Conservation (phyloP, 2,113 vertebrate genomes). For the Raja brachyura region DNA sequence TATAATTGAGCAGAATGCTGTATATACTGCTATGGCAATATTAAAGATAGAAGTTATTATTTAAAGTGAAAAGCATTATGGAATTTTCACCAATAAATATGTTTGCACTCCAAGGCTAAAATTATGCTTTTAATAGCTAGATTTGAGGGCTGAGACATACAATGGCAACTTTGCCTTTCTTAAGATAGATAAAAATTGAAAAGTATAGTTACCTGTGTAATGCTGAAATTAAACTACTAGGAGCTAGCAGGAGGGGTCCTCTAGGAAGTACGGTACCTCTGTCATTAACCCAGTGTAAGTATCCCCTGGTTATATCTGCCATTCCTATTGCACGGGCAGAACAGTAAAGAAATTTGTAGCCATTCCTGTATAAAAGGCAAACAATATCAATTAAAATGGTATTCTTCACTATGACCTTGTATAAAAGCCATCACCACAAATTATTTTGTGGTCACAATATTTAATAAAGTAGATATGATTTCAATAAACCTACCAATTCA, state of each 20-base stretch:
- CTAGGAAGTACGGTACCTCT: conserved; percentile 73
- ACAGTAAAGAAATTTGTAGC: conserved; percentile 94
- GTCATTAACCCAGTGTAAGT: conserved; percentile 81
- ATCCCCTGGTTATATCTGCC: conserved; percentile 83
- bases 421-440: background rate
- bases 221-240: conserved; percentile 88
- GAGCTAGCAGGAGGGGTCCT: conserved; percentile 83
- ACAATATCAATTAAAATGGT: background rate
- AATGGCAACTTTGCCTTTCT: background rate
- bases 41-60: background rate
- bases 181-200: conserved; percentile 19
- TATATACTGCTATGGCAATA: background rate
- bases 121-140: background rate
- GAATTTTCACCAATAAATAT: background rate
- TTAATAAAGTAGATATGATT: background rate
- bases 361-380: conserved; percentile 63
- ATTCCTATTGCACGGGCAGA: conserved; percentile 86
- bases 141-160: background rate
- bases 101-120: background rate
- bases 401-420: background rate
- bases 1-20: background rate
- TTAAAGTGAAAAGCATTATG: background rate
- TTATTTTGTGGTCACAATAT: background rate
- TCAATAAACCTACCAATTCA: background rate
- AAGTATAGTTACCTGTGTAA: conserved; percentile 71